Base-by-base conservation (phyloP, 1,140 invertebrate species). In the Homalodisca vitripennis region DNA sequence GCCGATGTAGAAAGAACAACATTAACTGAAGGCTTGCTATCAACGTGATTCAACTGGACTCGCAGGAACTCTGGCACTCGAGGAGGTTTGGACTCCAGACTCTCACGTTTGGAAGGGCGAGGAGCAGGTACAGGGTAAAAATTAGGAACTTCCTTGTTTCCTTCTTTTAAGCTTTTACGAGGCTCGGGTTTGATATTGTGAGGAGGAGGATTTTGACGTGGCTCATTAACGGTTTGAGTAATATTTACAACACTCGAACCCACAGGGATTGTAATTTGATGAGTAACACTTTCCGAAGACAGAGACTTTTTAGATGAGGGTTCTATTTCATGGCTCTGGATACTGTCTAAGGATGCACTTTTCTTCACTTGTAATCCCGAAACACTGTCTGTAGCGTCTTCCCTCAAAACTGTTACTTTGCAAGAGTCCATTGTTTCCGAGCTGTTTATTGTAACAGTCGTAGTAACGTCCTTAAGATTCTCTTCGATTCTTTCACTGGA, bases 41-140 rank as follows among this genome's bases (percentile, higher is more conserved):
- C 87, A 46, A 90, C 87, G 73, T 83, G 86, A 70, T 89, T 88
- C 57, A 90, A 74, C 75, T 89, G 87, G 60, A 89, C 86, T 72
- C 88, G 85, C 72, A 90, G 79, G 75, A 89, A 89, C 78, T 90
- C 88, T 1, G 88, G 88, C n/a, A 88, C 81, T 30, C 46, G 20
- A 26, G 60, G 26, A 27, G 68, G 55, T 68, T 57, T 26, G 20
- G 68, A 27, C 17, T 78, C 76, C 20, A 53, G 12, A 51, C 27
- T 67, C n/a, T 62, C 68, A 26, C 68, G 57, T 51, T 69, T 69
- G 24, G 68, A 69, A n/a, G 34, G 46, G 6, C 68, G 55, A 60
- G 68, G 68, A 46, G 68, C 68, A 27, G 68, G 68, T 30, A 69
- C 34, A 34, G 68, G 68, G 41, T 60, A 63, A 64, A 64, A 69